Conservation (phyloP, 2,797 vertebrate species). For the Artibeus lituratus region DNA sequence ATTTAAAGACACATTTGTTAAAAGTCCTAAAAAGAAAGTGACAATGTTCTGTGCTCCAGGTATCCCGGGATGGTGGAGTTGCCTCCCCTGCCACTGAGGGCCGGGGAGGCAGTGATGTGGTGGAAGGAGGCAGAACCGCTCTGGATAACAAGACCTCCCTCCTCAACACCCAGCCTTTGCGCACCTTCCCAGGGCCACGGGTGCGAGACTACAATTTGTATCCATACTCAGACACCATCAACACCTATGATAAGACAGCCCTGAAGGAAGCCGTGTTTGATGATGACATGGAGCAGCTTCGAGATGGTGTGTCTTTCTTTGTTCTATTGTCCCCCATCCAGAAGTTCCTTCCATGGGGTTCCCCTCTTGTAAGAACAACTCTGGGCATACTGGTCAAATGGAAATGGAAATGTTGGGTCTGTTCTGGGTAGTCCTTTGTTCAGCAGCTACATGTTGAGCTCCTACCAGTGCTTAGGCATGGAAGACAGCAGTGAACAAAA, state of each 20-base stretch:
- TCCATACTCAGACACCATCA: constrained; percentile 92
- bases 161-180: constrained; percentile 95
- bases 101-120: constrained; percentile 88
- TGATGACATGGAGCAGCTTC: constrained; percentile 97
- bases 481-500: neutral
- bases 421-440: neutral
- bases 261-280: constrained; percentile 98
- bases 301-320: constrained; percentile 89
- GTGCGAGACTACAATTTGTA: constrained; percentile 93
- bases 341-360: neutral
- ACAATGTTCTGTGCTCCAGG: constrained; percentile 78
- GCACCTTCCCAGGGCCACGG: constrained; percentile 92
- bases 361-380: neutral
- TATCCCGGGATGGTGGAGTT: constrained; percentile 89
- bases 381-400: neutral
- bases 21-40: neutral
- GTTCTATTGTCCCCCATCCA: neutral
- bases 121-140: constrained; percentile 93
- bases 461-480: neutral
- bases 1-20: neutral
- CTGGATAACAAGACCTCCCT: constrained; percentile 98
- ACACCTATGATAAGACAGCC: constrained; percentile 94
- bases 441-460: neutral
- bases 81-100: constrained; percentile 88
- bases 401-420: neutral